Conservation (phyloP, 2,113 vertebrate genomes). For the Guaruba guarouba region DNA sequence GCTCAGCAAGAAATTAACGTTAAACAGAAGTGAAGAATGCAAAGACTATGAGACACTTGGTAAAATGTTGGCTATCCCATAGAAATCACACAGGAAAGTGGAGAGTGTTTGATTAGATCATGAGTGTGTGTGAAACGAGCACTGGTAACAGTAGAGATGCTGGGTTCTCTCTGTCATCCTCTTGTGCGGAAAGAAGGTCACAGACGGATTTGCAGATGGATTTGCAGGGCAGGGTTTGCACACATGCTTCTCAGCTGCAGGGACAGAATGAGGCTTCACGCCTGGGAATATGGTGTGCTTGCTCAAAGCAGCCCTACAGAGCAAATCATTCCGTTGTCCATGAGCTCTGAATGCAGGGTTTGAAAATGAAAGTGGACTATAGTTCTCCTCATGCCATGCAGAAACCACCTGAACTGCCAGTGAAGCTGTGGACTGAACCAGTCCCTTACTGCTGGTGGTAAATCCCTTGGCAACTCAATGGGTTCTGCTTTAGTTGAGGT, state of each 20-base stretch:
- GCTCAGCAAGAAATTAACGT: neutral
- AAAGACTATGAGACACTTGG: neutral
- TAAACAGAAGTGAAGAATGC: neutral
- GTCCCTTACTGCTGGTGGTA: neutral
- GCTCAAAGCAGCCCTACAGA: neutral
- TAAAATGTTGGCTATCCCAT: neutral
- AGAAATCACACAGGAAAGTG: neutral
- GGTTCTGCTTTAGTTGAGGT: neutral
- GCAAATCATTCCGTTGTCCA: neutral
- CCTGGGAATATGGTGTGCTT: fast-evolving
- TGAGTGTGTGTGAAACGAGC: neutral
- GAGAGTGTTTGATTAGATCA: neutral
- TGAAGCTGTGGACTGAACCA: neutral
- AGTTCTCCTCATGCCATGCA: fast-evolving
- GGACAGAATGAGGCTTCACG: fast-evolving
- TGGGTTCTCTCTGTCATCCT: neutral
- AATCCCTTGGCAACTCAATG: neutral
- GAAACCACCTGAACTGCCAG: neutral
- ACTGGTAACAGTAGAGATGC: neutral
- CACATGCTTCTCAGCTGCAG: fast-evolving
- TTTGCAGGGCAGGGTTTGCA: neutral
- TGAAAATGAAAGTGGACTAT: fast-evolving
- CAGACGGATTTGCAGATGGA: neutral
- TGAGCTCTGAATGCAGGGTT: neutral
- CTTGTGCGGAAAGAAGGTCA: neutral